phyloP scores from a whole-genome alignment of 2,888 invertebrate genomes.

The Molanna angustata region DNA sequence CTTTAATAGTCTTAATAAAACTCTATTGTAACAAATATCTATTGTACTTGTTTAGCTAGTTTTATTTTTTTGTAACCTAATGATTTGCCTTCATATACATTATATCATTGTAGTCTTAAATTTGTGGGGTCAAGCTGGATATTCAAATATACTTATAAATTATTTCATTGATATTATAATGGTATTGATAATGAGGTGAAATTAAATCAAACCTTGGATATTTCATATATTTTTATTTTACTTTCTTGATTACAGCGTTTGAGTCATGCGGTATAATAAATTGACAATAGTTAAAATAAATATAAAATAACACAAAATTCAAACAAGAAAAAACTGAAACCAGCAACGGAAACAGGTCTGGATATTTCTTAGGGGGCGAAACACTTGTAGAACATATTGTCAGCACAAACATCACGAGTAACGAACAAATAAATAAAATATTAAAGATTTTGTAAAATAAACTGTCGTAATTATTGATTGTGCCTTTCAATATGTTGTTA shows the following conservation, averaged over 20 bases:
- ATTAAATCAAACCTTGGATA: no score
- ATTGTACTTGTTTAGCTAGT: no score
- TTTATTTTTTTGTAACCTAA: no score
- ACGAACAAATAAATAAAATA: constrained; percentile 49
- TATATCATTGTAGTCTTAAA: no score
- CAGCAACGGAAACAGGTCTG: constrained; percentile 79
- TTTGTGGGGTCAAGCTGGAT: no score
- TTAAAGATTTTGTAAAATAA: constrained; percentile 29
- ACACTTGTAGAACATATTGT: constrained; percentile 55
- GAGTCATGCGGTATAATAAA: constrained; percentile 45
- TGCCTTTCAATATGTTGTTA: constrained; percentile 30
- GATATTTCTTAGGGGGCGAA: constrained; percentile 68
- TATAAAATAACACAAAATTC: constrained; percentile 74
- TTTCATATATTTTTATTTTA: constrained; percentile 37
- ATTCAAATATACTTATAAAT: no score
- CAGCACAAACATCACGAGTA: constrained; percentile 61
- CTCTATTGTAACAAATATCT: no score
- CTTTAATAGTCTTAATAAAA: no score
- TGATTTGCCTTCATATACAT: no score
- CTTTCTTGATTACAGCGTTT: constrained; percentile 23
- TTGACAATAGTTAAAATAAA: constrained; percentile 74
- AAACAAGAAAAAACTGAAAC: constrained; percentile 78
- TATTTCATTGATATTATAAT: no score
- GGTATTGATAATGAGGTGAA: no score
- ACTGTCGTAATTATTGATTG: constrained; percentile 24